A percentile compares a stretch with the other conserved stretches of the same genome.
Evolutionary conservation across 92 coral and sea anemone species (phyloP).

Genomic region (Parazoanthus darwini): DNA sequence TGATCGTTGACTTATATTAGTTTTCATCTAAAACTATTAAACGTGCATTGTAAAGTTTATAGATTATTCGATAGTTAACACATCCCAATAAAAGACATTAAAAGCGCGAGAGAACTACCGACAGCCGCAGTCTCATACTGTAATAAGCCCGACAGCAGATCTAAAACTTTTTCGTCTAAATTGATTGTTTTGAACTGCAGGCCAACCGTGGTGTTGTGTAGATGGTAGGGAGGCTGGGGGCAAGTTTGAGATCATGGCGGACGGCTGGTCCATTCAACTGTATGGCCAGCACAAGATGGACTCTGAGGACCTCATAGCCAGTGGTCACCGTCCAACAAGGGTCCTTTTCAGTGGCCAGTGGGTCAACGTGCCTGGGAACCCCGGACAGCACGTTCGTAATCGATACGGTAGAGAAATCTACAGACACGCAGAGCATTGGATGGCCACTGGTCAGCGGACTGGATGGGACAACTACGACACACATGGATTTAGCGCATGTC

Average conservation of each 20-base stretch:
- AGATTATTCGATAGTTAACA: neutral
- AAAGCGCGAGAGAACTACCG: neutral
- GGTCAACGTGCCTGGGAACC: conserved; percentile 81
- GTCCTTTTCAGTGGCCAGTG: conserved; percentile 75
- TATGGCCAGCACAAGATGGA: conserved; percentile 89
- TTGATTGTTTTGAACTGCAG: conserved; percentile 36
- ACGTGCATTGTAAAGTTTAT: neutral
- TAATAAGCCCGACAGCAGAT: too few species aligned
- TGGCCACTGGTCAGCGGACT: conserved; percentile 70
- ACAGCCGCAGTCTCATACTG: neutral
- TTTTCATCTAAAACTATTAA: neutral
- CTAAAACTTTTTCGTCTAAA: neutral
- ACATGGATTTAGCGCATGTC: conserved; percentile 61
- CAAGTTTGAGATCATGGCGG: conserved; percentile 74
- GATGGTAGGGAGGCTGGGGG: conserved; percentile 83
- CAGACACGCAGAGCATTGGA: conserved; percentile 87
- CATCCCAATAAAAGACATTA: neutral
- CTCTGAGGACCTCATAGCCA: conserved; percentile 53
- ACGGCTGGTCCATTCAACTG: conserved; percentile 86
- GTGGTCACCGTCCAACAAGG: conserved; percentile 64
- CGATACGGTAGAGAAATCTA: conserved; percentile 79
- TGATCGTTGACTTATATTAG: neutral
- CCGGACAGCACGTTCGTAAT: conserved; percentile 75
- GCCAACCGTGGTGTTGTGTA: conserved; percentile 85
- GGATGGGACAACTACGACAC: conserved; percentile 79